Evolutionary conservation across 2,888 invertebrate species (phyloP).

Genomic region (Habroteleia sp.): DNA sequence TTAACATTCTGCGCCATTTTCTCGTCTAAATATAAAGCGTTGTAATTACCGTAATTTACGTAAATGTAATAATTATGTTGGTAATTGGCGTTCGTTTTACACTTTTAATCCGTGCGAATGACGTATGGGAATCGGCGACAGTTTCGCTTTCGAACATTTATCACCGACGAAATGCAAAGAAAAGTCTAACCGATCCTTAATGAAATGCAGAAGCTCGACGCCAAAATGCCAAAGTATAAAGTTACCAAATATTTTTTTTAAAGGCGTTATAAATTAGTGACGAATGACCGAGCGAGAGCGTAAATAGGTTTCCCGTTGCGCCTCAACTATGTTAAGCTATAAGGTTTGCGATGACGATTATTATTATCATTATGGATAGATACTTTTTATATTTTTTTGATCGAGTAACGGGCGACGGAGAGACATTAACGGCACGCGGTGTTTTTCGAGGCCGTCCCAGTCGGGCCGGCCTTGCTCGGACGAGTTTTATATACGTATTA

Average conservation of each 20-base stretch:
- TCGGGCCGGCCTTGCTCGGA: slow-evolving; percentile 64
- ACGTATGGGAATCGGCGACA: not conserved
- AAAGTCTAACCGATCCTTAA: not conserved
- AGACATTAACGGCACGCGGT: slow-evolving; percentile 74
- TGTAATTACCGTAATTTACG: slow-evolving; percentile 6
- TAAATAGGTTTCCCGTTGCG: slow-evolving; percentile 44
- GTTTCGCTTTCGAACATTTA: slow-evolving; percentile 11
- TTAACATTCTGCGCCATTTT: not conserved
- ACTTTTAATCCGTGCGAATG: not conserved
- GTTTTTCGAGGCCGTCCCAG: slow-evolving; percentile 75
- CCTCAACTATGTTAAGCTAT: slow-evolving; percentile 21
- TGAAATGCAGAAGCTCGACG: slow-evolving; percentile 9
- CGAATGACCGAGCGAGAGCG: slow-evolving; percentile 3
- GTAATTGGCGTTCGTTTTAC: not conserved
- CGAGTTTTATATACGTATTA: slow-evolving; percentile 32
- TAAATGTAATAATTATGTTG: slow-evolving; percentile 10
- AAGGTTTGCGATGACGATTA: slow-evolving; percentile 27
- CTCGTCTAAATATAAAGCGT: slow-evolving; percentile 1
- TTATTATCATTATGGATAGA: slow-evolving; percentile 38
- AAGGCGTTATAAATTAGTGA: slow-evolving; percentile 13
- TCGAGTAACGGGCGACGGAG: slow-evolving; percentile 74
- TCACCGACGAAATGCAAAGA: not conserved
- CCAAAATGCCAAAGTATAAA: slow-evolving; percentile 8
- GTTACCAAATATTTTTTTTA: slow-evolving; percentile 7
- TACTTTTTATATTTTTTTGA: slow-evolving; percentile 32